Percentiles rank a stretch among this genome's conserved stretches.
phyloP scores from a whole-genome alignment of 2,797 vertebrate genomes.

The Antennarius maculatus region DNA sequence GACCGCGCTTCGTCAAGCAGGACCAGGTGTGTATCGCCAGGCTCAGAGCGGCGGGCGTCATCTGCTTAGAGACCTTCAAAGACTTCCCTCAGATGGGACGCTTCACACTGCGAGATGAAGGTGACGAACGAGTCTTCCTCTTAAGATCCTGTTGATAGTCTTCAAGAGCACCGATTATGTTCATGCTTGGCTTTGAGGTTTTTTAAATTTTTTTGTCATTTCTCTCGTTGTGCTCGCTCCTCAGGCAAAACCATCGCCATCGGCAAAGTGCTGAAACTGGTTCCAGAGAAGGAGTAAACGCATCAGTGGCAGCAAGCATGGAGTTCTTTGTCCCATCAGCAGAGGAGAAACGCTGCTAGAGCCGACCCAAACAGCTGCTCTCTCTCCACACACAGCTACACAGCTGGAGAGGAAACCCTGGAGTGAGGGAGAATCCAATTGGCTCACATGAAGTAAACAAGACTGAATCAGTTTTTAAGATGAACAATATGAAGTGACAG shows the following conservation, averaged over 20 bases:
- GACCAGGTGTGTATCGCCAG: slow-evolving; percentile 98
- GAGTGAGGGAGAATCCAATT: slow-evolving; percentile 58
- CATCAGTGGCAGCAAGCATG: slow-evolving; percentile 68
- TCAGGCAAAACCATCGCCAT: slow-evolving; percentile 99
- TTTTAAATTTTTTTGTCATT: neutral
- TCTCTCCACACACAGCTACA: slow-evolving; percentile 81
- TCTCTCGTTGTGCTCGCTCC: neutral
- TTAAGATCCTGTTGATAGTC: neutral
- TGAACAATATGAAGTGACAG: slow-evolving; percentile 75
- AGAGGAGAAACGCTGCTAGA: slow-evolving; percentile 89
- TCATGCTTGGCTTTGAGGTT: neutral
- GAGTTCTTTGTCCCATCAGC: slow-evolving; percentile 84
- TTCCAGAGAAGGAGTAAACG: slow-evolving; percentile 98
- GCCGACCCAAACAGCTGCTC: slow-evolving; percentile 86
- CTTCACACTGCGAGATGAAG: slow-evolving; percentile 97
- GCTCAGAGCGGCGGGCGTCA: slow-evolving; percentile 93
- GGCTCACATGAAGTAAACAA: slow-evolving; percentile 85
- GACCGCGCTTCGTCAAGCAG: slow-evolving; percentile 98
- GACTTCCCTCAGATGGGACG: slow-evolving; percentile 99
- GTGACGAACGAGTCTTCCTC: slow-evolving; percentile 68
- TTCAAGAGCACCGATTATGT: neutral
- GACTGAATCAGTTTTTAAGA: slow-evolving; percentile 83
- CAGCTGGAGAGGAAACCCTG: slow-evolving; percentile 81
- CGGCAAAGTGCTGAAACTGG: slow-evolving; percentile 99
- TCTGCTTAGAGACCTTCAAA: slow-evolving; percentile 99